Evolutionary conservation across 1,140 invertebrate species (phyloP), one percentile per base, ranked within the genome.

Genomic region (Zaprionus taronus): DNA sequence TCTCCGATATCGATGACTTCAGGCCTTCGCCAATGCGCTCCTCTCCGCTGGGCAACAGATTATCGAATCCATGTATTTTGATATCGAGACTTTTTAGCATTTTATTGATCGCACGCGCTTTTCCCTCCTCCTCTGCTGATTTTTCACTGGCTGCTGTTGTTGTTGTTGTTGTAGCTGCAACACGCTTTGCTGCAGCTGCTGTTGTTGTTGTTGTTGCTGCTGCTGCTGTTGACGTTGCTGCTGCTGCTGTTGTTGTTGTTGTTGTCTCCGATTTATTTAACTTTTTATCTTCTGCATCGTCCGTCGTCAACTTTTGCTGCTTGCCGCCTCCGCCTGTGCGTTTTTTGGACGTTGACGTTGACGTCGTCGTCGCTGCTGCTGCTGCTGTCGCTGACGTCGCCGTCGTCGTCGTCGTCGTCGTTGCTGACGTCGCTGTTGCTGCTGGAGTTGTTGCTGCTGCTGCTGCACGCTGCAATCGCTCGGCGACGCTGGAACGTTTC

Each of bases 1-100:
- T 93, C 70, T 93, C 92, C 68, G 92, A 93, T 70, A 93, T 93
- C 34, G 92, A 93, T 6, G 92, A 91, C 73, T 93, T 93, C n/a
- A 92, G 79, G 14, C 82, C 79, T 7, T 81, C 68, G 31, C 81
- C 79, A 15, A 83, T 72, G 14, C 81, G 79, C 70, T 80, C 83
- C 64, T 92, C 91, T 4, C 91, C 83, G 58, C 77, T 84, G 38
- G 89, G 86, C 79, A 92, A 49, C 36, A 93, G 75, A 73, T 91
- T 93, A 61, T 92, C 91, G 49, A 93, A 93, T 58, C 92, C 92
- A 56, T 91, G 91, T 24, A 93, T 93, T 79, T 93, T 91, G 51
- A 93, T 93, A 73, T 93, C 92, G 58, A 93, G 80, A 56, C 72
- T 93, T 56, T 93, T 93, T 14, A 93, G 83, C 89, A 93, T 92